These are phyloP conservation scores for Thryonomys swinderianus DNA, from an alignment of 2,113 vertebrate species.

Conservation along the genomic window DNA sequence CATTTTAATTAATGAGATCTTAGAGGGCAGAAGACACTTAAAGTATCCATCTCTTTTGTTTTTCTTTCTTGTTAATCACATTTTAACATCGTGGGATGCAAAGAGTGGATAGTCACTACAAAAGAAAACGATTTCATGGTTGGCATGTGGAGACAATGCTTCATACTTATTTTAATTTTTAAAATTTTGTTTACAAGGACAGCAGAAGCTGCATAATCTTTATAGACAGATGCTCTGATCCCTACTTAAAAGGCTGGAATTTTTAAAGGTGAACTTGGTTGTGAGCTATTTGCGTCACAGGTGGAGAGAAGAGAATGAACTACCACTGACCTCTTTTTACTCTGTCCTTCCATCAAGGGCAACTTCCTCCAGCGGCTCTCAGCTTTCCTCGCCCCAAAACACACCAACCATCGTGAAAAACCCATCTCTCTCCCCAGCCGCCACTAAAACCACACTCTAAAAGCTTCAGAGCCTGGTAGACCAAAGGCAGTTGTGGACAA, in stretches of 20 bases:
- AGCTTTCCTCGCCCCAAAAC: background rate
- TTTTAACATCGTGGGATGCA: background rate
- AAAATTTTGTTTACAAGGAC: background rate
- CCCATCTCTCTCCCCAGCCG: background rate
- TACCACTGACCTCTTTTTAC: background rate
- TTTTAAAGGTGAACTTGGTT: background rate
- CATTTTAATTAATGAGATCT: slow-evolving; percentile 17
- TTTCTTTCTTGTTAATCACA: background rate
- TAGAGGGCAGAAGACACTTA: background rate
- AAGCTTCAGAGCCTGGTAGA: background rate
- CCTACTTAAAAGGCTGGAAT: background rate
- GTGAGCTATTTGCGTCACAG: background rate
- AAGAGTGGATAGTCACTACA: background rate
- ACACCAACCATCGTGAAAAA: background rate
- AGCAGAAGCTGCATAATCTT: background rate
- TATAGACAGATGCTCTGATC: background rate
- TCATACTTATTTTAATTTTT: background rate
- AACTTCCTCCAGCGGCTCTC: background rate
- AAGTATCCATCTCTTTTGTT: background rate
- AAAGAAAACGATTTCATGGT: background rate
- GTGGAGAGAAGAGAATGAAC: background rate
- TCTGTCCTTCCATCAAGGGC: background rate
- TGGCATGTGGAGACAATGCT: background rate
- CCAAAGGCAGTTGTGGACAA: background rate
- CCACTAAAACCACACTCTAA: background rate